Percentiles rank a stretch among this genome's conserved stretches.
These are phyloP conservation scores for Hippocampus zosterae DNA, from an alignment of 2,113 vertebrate species.

Conservation along the genomic window DNA sequence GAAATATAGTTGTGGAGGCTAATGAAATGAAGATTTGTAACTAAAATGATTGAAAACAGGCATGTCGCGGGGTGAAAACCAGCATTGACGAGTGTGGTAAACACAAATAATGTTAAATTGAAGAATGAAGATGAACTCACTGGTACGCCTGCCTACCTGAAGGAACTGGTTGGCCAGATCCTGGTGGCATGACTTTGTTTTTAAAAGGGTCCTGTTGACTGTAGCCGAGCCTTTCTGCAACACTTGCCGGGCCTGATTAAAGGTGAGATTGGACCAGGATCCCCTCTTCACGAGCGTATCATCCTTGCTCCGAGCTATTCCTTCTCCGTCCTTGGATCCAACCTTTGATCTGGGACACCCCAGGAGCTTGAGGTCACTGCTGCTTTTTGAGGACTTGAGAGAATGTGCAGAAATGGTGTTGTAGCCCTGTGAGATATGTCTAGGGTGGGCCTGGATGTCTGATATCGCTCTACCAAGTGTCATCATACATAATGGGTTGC, in stretches of 20 bases:
- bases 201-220: constrained; percentile 92
- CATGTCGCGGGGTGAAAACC: not conserved
- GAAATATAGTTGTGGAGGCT: not conserved
- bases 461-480: constrained; percentile 78
- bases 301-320: constrained; percentile 46
- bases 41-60: not conserved
- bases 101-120: constrained; percentile 32
- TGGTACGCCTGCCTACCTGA: constrained; percentile 83
- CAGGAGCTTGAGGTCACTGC: constrained; percentile 81
- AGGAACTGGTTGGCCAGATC: constrained; percentile 93
- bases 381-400: constrained; percentile 93
- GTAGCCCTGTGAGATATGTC: constrained; percentile 86
- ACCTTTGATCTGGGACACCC: constrained; percentile 62
- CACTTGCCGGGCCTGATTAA: constrained; percentile 90
- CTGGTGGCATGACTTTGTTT: constrained; percentile 96
- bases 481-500: constrained; percentile 90
- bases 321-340: constrained; percentile 66
- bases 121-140: constrained; percentile 57
- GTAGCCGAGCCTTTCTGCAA: constrained; percentile 94
- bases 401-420: constrained; percentile 67
- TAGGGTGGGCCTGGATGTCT: constrained; percentile 67
- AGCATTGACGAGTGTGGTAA: not conserved
- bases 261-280: constrained; percentile 94
- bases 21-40: not conserved
- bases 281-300: constrained; percentile 80